phyloP scores from a whole-genome alignment of 2,113 vertebrate species.

The Trematocara macrostoma region DNA sequence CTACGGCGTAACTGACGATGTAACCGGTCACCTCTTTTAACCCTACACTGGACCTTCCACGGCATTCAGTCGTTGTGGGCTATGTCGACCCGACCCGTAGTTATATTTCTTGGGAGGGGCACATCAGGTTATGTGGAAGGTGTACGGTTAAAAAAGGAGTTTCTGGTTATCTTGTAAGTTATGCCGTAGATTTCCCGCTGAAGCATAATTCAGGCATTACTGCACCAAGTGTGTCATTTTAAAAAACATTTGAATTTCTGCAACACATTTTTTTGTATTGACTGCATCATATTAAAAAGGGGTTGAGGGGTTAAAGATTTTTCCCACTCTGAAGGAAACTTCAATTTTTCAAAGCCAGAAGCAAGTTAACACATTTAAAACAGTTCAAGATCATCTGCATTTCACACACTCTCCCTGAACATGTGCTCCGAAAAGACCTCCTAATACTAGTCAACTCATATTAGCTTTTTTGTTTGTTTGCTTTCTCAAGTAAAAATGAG shows the following conservation, averaged over 20 bases:
- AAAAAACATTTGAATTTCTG: not conserved
- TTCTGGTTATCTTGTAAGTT: not conserved
- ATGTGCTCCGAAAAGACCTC: not conserved
- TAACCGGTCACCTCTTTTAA: fast-evolving
- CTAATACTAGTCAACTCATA: not conserved
- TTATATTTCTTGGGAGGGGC: not conserved
- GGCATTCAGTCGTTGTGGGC: fast-evolving
- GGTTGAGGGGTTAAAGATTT: not conserved
- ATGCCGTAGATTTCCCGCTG: not conserved
- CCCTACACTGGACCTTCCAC: not conserved
- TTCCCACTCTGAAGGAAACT: not conserved
- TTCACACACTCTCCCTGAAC: not conserved
- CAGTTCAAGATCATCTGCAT: not conserved
- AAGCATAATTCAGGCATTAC: not conserved
- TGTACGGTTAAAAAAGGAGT: not conserved
- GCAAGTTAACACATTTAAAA: not conserved
- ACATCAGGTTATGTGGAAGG: not conserved
- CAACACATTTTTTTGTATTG: not conserved
- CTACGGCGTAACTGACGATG: not conserved
- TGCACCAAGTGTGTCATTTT: not conserved
- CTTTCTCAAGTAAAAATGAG: not conserved
- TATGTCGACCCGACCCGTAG: not conserved
- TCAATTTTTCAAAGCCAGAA: not conserved
- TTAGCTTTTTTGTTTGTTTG: not conserved
- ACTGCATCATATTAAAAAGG: not conserved